Base-by-base conservation (phyloP, 1,140 invertebrate species). In the Papilio aristodemus region DNA sequence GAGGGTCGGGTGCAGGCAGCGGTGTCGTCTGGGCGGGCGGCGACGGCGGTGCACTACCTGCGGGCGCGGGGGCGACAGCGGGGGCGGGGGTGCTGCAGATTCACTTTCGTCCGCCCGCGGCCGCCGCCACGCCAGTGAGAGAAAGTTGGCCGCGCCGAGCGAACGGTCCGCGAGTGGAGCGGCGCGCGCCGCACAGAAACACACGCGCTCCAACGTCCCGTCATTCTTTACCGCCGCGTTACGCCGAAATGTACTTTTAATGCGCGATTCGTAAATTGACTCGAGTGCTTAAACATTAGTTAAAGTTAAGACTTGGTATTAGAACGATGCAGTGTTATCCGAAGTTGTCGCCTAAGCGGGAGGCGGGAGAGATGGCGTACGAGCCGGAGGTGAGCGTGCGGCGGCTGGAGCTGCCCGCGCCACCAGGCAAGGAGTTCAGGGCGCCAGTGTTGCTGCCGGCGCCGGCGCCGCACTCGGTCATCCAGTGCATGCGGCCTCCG, bases 401-500 rank as follows among this genome's bases (percentile, higher is more conserved):
- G 32, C 80, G 90, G 69, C 74, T 91, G 78, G 91, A 92, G 72
- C 77, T 92, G 72, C 90, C 90, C 17, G 89, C 90, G 43, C 90
- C 91, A 3, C 87, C 90, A 1, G 89, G 86, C 60, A 91, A 91
- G 83, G 89, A 91, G 82, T 91, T 90, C 71, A 85, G 89, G 4
- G 87, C 89, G 37, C 87, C 87, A 41, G 84, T 85, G 71, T 69
- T 90, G 77, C 73, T 90, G 74, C 76, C 79, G 46, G 90, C 92
- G 67, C 92, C 92, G 46, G 92, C 92, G 68, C 92, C 92, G 67
- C 88, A 89, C 69, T 92, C 91, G 14, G 91, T 92, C 54, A 92
- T 92, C 78, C 88, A 91, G 73, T 90, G 92, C 69, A 94, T 93
- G 93, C 88, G 93, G 14, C 93, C 93, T 25, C 93, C 93, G 25